These are phyloP conservation scores for Helobdella robusta DNA, from an alignment of 2,888 invertebrate species.

Conservation along the genomic window DNA sequence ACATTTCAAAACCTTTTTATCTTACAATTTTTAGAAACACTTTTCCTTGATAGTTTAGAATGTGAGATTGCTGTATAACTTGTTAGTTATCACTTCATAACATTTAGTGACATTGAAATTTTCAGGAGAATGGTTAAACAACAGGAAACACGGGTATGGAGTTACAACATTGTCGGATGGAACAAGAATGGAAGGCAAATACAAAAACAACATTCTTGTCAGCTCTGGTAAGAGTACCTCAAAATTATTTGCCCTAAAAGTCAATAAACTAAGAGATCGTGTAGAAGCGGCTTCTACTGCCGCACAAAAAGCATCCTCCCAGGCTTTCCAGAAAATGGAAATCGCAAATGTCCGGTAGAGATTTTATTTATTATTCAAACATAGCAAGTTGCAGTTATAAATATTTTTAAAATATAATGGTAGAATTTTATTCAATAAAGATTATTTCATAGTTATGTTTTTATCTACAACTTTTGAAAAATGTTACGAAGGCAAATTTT, in stretches of 20 bases:
- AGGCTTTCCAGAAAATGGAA: constrained; percentile 93
- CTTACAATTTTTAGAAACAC: not conserved
- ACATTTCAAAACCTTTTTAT: too few relatives aligned
- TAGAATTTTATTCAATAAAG: not conserved
- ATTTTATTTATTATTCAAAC: too few relatives aligned
- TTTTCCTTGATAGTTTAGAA: not conserved
- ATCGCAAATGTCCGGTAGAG: constrained; percentile 79
- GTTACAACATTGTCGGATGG: constrained; percentile 94
- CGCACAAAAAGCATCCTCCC: constrained; percentile 88
- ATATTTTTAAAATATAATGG: not conserved
- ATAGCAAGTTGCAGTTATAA: too few relatives aligned
- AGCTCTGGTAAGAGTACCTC: constrained; percentile 83
- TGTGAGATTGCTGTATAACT: not conserved
- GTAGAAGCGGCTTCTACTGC: constrained; percentile 91
- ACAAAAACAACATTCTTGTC: constrained; percentile 83
- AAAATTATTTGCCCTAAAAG: constrained; percentile 81
- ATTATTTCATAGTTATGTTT: not conserved
- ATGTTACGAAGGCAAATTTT: too few relatives aligned
- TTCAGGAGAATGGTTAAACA: constrained; percentile 92
- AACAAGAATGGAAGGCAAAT: constrained; percentile 82
- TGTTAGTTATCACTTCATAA: not conserved
- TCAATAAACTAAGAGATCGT: constrained; percentile 90
- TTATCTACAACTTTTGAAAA: not conserved
- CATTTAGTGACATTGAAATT: too few relatives aligned
- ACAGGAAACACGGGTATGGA: constrained; percentile 97